Evolutionary conservation across 2,888 invertebrate species (phyloP).

Genomic region (Tricholauxania praeusta): DNA sequence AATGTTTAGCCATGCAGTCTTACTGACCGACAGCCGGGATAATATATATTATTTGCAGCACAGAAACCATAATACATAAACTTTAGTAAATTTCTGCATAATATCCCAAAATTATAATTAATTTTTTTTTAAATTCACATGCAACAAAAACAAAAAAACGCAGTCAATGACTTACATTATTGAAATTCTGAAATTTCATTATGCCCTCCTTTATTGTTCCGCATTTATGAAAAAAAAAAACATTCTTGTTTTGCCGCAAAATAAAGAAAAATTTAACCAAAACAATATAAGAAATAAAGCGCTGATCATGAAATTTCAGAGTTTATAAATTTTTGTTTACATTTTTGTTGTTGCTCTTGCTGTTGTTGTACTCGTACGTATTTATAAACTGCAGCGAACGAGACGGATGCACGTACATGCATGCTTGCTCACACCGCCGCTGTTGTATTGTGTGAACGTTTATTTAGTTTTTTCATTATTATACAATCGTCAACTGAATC

Average conservation of each 20-base stretch:
- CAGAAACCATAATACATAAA: too few species aligned
- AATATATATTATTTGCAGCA: too few species aligned
- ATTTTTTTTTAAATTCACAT: too few species aligned
- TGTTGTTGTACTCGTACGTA: not conserved
- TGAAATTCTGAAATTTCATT: not conserved
- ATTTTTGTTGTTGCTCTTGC: slow-evolving; percentile 3
- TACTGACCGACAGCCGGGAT: too few species aligned
- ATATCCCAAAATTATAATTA: too few species aligned
- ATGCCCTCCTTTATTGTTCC: not conserved
- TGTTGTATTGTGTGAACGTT: not conserved
- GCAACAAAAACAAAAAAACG: not conserved
- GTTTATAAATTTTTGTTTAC: slow-evolving; percentile 15
- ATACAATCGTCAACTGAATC: slow-evolving; percentile 34
- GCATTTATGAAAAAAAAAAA: not conserved
- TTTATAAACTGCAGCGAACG: slow-evolving; percentile 1
- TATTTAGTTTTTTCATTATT: slow-evolving; percentile 31
- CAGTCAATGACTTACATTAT: slow-evolving; percentile 12
- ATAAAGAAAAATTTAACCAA: not conserved
- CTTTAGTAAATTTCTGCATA: too few species aligned
- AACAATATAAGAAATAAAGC: slow-evolving; percentile 11
- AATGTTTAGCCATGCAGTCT: too few species aligned
- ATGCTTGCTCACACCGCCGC: too few species aligned
- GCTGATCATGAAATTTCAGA: slow-evolving; percentile 28
- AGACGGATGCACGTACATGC: slow-evolving; percentile 8
- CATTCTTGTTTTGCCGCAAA: not conserved